phyloP scores from a whole-genome alignment of 2,888 invertebrate species.

The Ormyrus thymus region DNA sequence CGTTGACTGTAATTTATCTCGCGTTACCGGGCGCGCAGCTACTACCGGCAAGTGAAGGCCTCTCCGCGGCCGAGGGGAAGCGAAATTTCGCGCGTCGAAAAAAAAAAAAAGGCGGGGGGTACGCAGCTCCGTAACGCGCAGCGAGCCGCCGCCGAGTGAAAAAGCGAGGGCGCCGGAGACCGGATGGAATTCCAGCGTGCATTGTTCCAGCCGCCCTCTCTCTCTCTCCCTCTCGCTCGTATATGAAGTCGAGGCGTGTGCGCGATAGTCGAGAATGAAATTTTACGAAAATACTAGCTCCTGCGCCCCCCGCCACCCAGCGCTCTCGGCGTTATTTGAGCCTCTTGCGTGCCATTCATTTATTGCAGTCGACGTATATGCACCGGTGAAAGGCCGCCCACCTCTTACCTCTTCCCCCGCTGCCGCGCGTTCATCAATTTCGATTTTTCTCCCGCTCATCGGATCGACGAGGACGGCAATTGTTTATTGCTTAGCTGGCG shows the following conservation, averaged over 20 bases:
- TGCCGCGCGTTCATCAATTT: constrained; percentile 38
- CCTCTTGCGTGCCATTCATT: constrained; percentile 51
- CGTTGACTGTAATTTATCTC: constrained; percentile 55
- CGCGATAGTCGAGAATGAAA: constrained; percentile 54
- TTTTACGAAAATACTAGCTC: constrained; percentile 52
- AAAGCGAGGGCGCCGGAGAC: constrained; percentile 37
- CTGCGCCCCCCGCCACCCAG: background rate
- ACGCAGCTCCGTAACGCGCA: too few species aligned
- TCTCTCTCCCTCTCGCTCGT: background rate
- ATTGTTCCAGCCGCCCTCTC: constrained; percentile 30
- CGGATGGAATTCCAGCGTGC: constrained; percentile 50
- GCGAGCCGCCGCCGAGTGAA: constrained; percentile 16
- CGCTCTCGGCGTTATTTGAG: constrained; percentile 29
- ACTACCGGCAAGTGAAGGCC: background rate
- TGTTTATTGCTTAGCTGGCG: too few species aligned
- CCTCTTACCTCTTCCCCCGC: constrained; percentile 20
- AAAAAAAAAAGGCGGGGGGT: background rate
- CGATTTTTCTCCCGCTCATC: background rate
- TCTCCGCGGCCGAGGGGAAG: background rate
- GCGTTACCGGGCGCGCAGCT: constrained; percentile 24
- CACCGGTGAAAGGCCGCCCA: constrained; percentile 12
- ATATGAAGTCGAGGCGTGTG: constrained; percentile 48
- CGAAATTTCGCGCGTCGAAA: constrained; percentile 48
- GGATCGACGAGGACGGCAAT: too few species aligned
- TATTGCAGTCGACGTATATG: constrained; percentile 41